Evolutionary conservation across 2,888 invertebrate species (phyloP), one percentile per base, ranked within the genome.

Genomic region (Morinoia aosen): DNA sequence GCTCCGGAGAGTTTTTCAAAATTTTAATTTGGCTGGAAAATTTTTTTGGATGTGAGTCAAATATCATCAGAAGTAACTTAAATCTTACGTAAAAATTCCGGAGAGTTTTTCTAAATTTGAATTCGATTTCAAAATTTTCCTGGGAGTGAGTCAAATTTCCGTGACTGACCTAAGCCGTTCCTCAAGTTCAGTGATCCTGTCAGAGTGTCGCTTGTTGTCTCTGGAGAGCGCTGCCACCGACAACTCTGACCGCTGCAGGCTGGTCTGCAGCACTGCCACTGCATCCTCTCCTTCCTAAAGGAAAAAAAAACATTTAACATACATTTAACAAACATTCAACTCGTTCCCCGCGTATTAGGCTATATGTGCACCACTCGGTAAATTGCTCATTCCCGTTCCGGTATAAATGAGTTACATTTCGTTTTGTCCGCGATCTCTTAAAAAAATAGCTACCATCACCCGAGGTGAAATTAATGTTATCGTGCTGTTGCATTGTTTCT

Each of bases 141-240:
- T 48, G 48, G 48, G 48, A 48, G 48, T 48, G 48, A 48, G 48
- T 48, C 48, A 48, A 48, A 48, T 48, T 48, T 48, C 3, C 48
- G 48, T 33, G 76, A 76, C 76, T 76, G 95, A 96, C 96, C 95
- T 95, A 40, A 96, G 94, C 25, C 96, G 94, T 33, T 91, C 93
- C 58, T 96, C 96, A 48, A 96, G 96, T 88, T 96, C 96, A 25
- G 56, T 88, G 0, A 96, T 95, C 25, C 96, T 64, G 91, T 96
- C 96, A 3, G 95, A 91, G n/a, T 95, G 91, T 56, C 96, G 95
- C 16, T 96, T 64, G 94, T 95, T 96, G 88, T 96, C 96, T 25
- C 96, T 58, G 8, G 94, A 95, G n/a, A 96, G 95, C 40, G 96
- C 96, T 4, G 95, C 96, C 10, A 96, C 91, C 0, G 96, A 91